Percentiles rank a stretch among this genome's conserved stretches.
phyloP scores from a whole-genome alignment of 2,113 vertebrate species.

The Abramis brama region DNA sequence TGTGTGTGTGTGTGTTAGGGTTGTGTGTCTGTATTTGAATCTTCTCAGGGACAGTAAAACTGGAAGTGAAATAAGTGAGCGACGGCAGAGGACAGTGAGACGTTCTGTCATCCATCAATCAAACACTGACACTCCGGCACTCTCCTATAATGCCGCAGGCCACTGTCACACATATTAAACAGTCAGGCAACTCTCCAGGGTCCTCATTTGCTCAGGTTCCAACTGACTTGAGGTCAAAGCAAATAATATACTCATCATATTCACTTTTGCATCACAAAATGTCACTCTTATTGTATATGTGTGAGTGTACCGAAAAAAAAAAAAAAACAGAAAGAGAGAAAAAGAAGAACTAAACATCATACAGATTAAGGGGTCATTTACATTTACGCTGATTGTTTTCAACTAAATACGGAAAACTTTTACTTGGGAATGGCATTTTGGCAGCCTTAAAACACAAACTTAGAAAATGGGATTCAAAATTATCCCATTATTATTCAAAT shows the following conservation, averaged over 20 bases:
- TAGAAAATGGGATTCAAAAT: too few relatives aligned
- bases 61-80: slow-evolving; percentile 40
- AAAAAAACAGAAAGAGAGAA: background rate
- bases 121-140: slow-evolving; percentile 47
- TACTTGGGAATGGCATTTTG: too few relatives aligned
- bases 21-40: slow-evolving; percentile 32
- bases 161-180: slow-evolving; percentile 54
- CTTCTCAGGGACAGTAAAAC: slow-evolving; percentile 45
- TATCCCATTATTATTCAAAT: too few relatives aligned
- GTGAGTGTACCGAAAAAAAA: background rate
- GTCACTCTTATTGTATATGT: slow-evolving; percentile 32
- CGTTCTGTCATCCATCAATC: slow-evolving; percentile 60
- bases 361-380: background rate
- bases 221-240: slow-evolving; percentile 52
- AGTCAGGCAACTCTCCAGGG: slow-evolving; percentile 37
- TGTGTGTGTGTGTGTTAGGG: background rate
- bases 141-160: slow-evolving; percentile 54
- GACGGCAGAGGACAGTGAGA: slow-evolving; percentile 55
- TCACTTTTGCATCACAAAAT: slow-evolving; percentile 55
- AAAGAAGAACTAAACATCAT: background rate
- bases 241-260: slow-evolving; percentile 56
- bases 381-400: too few relatives aligned
- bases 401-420: too few relatives aligned
- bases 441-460: too few relatives aligned
- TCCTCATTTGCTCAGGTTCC: slow-evolving; percentile 55